Percentiles rank a stretch among this genome's conserved stretches.
phyloP scores from a whole-genome alignment of 2,888 invertebrate species.

The Papilio protenor region DNA sequence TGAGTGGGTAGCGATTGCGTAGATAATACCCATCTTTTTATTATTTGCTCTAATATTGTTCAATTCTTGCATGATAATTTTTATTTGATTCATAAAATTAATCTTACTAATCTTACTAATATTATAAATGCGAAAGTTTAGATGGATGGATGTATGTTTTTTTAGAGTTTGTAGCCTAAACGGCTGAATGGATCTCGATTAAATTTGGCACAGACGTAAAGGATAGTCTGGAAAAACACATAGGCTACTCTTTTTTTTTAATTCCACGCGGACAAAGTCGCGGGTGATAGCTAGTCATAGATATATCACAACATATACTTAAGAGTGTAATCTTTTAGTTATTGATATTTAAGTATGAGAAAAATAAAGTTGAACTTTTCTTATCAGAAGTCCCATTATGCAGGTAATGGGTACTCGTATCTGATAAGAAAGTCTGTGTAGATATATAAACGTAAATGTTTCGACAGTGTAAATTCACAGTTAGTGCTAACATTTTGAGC shows the following conservation, averaged over 20 bases:
- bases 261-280: no score
- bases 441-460: neutral
- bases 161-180: no score
- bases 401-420: neutral
- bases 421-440: neutral
- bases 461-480: no score
- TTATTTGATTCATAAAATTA: neutral
- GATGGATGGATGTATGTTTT: no score
- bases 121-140: no score
- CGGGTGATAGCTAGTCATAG: neutral
- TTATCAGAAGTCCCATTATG: neutral
- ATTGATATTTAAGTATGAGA: neutral
- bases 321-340: neutral
- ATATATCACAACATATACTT: neutral
- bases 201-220: no score
- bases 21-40: constrained; percentile 22
- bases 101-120: no score
- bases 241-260: no score
- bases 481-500: no score
- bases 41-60: neutral
- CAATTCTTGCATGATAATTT: neutral
- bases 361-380: neutral
- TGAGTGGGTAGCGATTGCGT: constrained; percentile 14
- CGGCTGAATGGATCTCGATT: no score
- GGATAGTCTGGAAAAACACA: no score